Conservation (phyloP, 2,888 invertebrate species). For the Vanessa cardui region DNA sequence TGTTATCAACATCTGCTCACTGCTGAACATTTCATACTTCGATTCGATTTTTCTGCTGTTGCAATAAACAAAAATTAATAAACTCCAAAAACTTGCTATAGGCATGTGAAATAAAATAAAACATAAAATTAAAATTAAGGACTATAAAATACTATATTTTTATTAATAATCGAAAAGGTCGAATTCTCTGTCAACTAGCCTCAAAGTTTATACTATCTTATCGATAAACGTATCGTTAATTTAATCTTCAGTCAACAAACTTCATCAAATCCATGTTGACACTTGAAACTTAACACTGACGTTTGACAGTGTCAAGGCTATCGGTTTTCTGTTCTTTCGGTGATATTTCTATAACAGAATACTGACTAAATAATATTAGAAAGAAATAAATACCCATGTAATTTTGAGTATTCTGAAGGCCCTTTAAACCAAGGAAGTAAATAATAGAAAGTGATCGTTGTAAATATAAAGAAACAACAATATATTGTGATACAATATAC, state of each 20-base stretch:
- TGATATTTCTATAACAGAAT: constrained; percentile 3
- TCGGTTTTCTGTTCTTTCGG: constrained; percentile 6
- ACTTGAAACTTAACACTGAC: constrained; percentile 14
- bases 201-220: too few relatives aligned
- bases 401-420: neutral
- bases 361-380: neutral
- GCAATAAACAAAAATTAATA: too few relatives aligned
- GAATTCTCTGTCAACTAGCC: too few relatives aligned
- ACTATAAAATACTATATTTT: too few relatives aligned
- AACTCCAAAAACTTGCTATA: too few relatives aligned
- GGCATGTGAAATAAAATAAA: too few relatives aligned
- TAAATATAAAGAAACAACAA: constrained; percentile 10
- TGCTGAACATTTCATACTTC: too few relatives aligned
- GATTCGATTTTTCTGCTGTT: too few relatives aligned
- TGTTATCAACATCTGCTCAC: too few relatives aligned
- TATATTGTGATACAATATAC: constrained; percentile 26
- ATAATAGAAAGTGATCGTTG: neutral
- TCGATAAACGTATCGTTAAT: neutral
- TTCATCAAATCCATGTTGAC: constrained; percentile 12
- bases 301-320: constrained; percentile 24
- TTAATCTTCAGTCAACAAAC: neutral
- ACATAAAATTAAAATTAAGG: too few relatives aligned
- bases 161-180: too few relatives aligned
- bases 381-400: neutral
- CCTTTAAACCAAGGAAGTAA: neutral